Evolutionary conservation across 2,113 vertebrate genomes (phyloP).

Genomic region (Nothoprocta pentlandii): DNA sequence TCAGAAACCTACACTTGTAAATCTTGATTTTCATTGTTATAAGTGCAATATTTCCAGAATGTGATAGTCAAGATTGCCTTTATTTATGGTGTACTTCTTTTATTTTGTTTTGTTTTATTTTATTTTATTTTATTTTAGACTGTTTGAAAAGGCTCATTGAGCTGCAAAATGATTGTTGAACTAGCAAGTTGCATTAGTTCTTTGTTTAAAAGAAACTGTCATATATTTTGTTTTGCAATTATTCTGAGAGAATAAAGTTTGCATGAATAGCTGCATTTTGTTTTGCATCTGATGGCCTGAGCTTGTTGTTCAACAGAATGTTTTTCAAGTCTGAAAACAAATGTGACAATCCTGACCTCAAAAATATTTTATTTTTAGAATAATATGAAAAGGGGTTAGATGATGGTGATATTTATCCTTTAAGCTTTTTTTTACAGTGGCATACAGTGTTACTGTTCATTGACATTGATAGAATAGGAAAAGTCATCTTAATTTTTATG

Average conservation of each 20-base stretch:
- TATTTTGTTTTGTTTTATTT: no score
- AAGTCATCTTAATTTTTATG: not conserved
- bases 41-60: not conserved
- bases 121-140: no score
- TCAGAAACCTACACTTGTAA: not conserved
- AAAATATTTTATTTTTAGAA: not conserved
- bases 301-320: not conserved
- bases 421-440: not conserved
- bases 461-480: not conserved
- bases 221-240: not conserved
- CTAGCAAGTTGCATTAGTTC: not conserved
- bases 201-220: not conserved
- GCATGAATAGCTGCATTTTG: not conserved
- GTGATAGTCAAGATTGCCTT: not conserved
- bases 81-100: not conserved
- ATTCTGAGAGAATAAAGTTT: not conserved
- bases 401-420: not conserved
- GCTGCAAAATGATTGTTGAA: not conserved
- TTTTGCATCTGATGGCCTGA: not conserved
- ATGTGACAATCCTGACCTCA: not conserved
- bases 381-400: not conserved
- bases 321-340: not conserved
- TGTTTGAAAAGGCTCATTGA: not conserved
- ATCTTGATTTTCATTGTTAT: not conserved
- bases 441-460: not conserved